Evolutionary conservation across 2,888 invertebrate genomes (phyloP).

Genomic region (Philereme transversata): DNA sequence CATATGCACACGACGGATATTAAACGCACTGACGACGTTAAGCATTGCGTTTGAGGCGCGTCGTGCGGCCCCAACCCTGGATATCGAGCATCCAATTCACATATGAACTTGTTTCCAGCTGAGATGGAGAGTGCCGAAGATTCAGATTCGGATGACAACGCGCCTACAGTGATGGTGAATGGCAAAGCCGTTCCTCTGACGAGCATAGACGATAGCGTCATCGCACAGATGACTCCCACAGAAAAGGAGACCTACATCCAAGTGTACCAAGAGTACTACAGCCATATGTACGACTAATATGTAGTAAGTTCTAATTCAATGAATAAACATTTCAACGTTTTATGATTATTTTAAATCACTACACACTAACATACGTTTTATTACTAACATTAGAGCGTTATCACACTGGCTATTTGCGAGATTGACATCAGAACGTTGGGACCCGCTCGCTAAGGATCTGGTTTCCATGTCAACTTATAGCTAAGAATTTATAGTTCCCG

Average conservation of each 20-base stretch:
- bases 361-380: neutral
- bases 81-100: neutral
- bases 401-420: too few species aligned
- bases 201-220: slow-evolving; percentile 93
- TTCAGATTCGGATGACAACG: slow-evolving; percentile 90
- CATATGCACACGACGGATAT: too few species aligned
- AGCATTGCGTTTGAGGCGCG: too few species aligned
- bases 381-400: neutral
- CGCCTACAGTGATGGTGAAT: slow-evolving; percentile 92
- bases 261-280: slow-evolving; percentile 96
- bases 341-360: slow-evolving; percentile 6
- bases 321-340: slow-evolving; percentile 20
- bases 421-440: too few species aligned
- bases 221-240: slow-evolving; percentile 94
- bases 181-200: slow-evolving; percentile 91
- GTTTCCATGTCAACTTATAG: too few species aligned
- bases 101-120: slow-evolving; percentile 66
- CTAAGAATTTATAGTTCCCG: too few species aligned
- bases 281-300: slow-evolving; percentile 91
- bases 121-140: slow-evolving; percentile 89
- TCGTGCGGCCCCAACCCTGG: too few species aligned
- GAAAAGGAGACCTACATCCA: slow-evolving; percentile 98
- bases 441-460: too few species aligned
- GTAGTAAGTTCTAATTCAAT: slow-evolving; percentile 25
- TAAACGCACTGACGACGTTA: too few species aligned